Evolutionary conservation across 2,113 vertebrate genomes (phyloP).

Genomic region (Indicator maculatus): DNA sequence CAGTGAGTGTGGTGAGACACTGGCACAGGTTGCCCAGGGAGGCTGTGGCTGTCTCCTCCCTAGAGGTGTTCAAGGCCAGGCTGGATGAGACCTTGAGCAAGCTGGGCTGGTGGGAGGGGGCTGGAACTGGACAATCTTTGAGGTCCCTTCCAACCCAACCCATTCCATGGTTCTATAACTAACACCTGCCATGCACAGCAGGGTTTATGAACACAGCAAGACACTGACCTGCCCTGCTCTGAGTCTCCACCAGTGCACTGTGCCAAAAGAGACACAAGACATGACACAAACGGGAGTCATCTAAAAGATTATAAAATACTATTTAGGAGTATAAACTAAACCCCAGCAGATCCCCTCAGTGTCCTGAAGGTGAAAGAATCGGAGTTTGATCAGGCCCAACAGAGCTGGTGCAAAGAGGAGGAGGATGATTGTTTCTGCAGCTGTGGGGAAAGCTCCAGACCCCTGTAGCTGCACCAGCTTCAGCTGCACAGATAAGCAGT

Average conservation of each 20-base stretch:
- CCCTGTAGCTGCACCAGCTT: too few species aligned
- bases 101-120: too few species aligned
- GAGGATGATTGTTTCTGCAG: background rate
- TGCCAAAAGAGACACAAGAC: background rate
- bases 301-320: background rate
- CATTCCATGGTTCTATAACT: too few species aligned
- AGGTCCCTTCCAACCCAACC: too few species aligned
- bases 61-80: too few species aligned
- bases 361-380: background rate
- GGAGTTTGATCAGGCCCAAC: background rate
- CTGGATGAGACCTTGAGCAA: too few species aligned
- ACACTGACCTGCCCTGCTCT: background rate
- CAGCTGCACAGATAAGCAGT: too few species aligned
- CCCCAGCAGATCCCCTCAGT: background rate
- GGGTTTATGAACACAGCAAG: background rate
- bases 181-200: too few species aligned
- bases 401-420: background rate
- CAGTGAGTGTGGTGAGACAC: too few species aligned
- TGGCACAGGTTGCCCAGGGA: too few species aligned
- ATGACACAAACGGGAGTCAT: background rate
- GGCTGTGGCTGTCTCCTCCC: too few species aligned
- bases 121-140: too few species aligned
- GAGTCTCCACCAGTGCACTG: background rate
- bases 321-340: background rate
- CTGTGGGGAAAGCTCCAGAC: background rate